phyloP scores from a whole-genome alignment of 2,113 vertebrate species.

The Pollachius pollachius region DNA sequence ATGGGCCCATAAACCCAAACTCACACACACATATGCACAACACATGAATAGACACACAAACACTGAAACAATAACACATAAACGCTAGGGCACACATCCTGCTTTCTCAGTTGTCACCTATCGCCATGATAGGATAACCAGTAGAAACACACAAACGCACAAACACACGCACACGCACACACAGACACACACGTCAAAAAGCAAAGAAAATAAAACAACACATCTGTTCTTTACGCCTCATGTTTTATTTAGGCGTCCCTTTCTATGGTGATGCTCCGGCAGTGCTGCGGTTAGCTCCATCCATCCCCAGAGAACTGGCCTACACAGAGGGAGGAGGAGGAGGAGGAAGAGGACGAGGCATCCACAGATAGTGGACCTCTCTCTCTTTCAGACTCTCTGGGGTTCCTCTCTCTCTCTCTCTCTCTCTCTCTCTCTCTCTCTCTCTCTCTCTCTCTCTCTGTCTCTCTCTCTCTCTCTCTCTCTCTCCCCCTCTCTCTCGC shows the following conservation, averaged over 20 bases:
- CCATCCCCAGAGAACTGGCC: not conserved
- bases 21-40: not conserved
- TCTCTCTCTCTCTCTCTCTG: no score
- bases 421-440: no score
- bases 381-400: no score
- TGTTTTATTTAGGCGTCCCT: constrained; percentile 53
- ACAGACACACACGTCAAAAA: not conserved
- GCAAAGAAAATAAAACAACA: not conserved
- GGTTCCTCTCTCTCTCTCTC: no score
- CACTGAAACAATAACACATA: no score
- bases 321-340: no score
- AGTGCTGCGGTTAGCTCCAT: constrained; percentile 30
- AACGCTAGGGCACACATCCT: constrained; percentile 4
- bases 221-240: constrained; percentile 33
- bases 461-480: no score
- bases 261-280: constrained; percentile 41
- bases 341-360: not conserved
- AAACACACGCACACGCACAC: not conserved
- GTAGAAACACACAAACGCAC: not conserved
- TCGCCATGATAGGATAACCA: constrained; percentile 44
- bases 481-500: no score
- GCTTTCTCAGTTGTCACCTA: constrained; percentile 42
- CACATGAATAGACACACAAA: not conserved
- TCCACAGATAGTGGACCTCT: not conserved
- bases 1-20: not conserved